Evolutionary conservation across 2,888 invertebrate genomes (phyloP).

Genomic region (Drosophila eohydei): DNA sequence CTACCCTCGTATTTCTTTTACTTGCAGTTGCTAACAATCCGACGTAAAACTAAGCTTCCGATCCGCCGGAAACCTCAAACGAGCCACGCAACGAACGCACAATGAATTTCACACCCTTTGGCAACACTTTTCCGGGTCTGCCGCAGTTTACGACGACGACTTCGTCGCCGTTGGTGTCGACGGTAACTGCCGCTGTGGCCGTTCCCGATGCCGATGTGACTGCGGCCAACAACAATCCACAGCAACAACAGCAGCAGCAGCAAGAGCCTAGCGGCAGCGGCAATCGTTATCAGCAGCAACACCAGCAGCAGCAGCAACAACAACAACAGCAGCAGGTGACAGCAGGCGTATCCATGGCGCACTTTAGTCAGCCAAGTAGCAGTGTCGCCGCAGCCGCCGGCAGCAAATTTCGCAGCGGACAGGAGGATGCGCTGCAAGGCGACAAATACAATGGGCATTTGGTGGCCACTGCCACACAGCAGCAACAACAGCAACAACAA

Average conservation of each 20-base stretch:
- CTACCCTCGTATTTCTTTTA: too few species aligned
- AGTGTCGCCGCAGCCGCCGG: conserved; percentile 29
- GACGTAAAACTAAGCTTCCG: conserved; percentile 24
- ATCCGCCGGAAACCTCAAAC: conserved; percentile 7
- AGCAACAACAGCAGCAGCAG: conserved; percentile 64
- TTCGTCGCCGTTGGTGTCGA: conserved; percentile 86
- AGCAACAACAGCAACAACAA: conserved; percentile 73
- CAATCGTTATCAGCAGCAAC: conserved; percentile 83
- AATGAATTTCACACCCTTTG: conserved; percentile 95
- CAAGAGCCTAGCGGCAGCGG: conserved; percentile 64
- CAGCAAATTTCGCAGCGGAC: conserved; percentile 86
- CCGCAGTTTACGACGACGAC: conserved; percentile 90
- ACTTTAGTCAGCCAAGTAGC: conserved; percentile 86
- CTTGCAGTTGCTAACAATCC: conserved; percentile 26
- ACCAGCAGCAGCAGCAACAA: conserved; percentile 61
- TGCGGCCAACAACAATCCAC: conserved; percentile 55
- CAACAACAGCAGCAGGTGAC: conserved; percentile 69
- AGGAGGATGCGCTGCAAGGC: conserved; percentile 82
- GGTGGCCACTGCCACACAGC: conserved; percentile 68
- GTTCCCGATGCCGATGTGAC: conserved; percentile 87
- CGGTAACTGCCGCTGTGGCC: conserved; percentile 86
- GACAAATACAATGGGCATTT: conserved; percentile 86
- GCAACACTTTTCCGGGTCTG: conserved; percentile 91
- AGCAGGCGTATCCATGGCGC: conserved; percentile 83
- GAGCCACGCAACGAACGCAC: conserved; percentile 53